A percentile compares a stretch with the other conserved stretches of the same genome.
phyloP scores from a whole-genome alignment of 2,888 invertebrate genomes.

The Xylophagus ater region DNA sequence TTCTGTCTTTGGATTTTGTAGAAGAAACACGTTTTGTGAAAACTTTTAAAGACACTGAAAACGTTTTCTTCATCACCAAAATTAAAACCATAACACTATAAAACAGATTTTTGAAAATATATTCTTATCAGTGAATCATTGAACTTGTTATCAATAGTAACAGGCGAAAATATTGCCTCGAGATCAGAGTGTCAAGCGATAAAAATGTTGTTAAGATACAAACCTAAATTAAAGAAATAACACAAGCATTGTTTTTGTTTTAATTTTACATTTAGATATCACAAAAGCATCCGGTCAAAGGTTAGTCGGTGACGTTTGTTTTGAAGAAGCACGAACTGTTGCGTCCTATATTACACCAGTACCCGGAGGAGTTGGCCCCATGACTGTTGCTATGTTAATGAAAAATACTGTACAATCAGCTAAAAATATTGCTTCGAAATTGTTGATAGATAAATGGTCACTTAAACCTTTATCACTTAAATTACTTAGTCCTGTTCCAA shows the following conservation, averaged over 20 bases:
- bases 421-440: constrained; percentile 46
- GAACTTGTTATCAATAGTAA: no score
- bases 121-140: no score
- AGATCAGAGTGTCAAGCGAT: no score
- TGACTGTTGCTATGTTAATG: constrained; percentile 99
- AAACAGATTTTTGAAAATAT: no score
- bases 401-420: constrained; percentile 86
- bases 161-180: no score
- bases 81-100: no score
- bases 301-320: constrained; percentile 92
- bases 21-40: no score
- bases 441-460: constrained; percentile 53
- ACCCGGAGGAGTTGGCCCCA: constrained; percentile 95
- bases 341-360: constrained; percentile 91
- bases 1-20: no score
- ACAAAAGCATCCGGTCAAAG: constrained; percentile 68
- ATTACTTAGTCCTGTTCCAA: constrained; percentile 67
- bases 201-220: no score
- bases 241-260: not conserved
- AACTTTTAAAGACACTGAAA: no score
- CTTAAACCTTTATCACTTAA: constrained; percentile 55
- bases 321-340: constrained; percentile 61
- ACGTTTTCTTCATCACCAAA: no score
- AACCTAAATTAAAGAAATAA: no score
- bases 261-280: constrained; percentile 48